phyloP scores from a whole-genome alignment of 35 echinoderm and acorn worm genomes.

The Heliocidaris erythrogramma region DNA sequence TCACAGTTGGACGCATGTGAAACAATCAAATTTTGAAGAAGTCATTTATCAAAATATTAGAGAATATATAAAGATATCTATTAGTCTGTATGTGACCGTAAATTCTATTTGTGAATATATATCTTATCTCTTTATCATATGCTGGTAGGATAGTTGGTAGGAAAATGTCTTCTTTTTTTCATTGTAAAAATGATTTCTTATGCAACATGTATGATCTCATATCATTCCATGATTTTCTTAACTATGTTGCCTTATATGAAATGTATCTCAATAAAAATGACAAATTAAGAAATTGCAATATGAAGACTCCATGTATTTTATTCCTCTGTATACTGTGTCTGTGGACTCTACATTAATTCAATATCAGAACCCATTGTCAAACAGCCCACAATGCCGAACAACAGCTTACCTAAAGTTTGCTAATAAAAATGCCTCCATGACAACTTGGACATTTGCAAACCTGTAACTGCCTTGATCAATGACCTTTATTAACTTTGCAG shows the following conservation, averaged over 20 bases:
- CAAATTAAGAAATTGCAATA: neutral
- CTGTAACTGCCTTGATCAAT: too few relatives aligned
- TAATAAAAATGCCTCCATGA: too few relatives aligned
- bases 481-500: too few relatives aligned
- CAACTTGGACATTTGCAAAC: too few relatives aligned
- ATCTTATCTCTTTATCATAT: neutral
- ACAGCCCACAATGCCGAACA: too few relatives aligned
- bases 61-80: neutral
- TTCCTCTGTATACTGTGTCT: neutral
- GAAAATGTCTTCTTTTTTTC: neutral
- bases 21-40: neutral
- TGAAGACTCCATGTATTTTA: neutral
- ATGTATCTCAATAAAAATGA: neutral
- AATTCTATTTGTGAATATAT: neutral
- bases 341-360: too few relatives aligned
- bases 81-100: neutral
- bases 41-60: neutral
- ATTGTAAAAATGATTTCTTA: neutral
- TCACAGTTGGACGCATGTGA: too few relatives aligned
- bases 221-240: neutral
- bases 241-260: neutral
- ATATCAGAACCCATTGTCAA: too few relatives aligned
- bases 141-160: neutral
- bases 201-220: neutral
- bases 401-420: too few relatives aligned